phyloP scores from a whole-genome alignment of 2,888 invertebrate genomes.

The Disparrhopalites patrizii region DNA sequence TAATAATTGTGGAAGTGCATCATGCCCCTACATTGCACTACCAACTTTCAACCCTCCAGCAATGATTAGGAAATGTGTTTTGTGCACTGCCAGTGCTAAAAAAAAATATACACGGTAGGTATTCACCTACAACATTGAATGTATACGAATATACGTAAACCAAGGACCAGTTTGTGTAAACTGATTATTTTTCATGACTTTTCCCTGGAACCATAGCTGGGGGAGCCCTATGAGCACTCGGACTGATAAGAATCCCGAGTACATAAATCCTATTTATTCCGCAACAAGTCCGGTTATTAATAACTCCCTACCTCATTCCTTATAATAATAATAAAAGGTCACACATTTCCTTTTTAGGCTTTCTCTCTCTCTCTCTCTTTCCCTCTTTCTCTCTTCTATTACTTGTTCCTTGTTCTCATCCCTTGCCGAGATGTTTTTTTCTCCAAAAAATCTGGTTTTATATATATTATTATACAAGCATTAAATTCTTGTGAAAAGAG shows the following conservation, averaged over 20 bases:
- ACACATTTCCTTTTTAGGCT: slow-evolving; percentile 2
- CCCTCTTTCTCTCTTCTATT: not conserved
- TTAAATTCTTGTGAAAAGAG: not conserved
- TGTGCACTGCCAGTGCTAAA: too few relatives aligned
- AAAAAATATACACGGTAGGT: too few relatives aligned
- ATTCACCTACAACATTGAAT: too few relatives aligned
- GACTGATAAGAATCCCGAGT: not conserved
- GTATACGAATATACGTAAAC: too few relatives aligned
- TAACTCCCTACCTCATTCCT: not conserved
- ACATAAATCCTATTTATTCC: not conserved
- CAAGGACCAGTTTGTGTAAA: too few relatives aligned
- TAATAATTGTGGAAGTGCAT: too few relatives aligned
- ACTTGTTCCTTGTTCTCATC: not conserved
- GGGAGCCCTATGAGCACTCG: not conserved
- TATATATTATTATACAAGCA: too few relatives aligned
- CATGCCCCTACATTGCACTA: too few relatives aligned
- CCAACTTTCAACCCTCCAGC: too few relatives aligned
- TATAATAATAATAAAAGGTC: slow-evolving; percentile 12
- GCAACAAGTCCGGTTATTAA: not conserved
- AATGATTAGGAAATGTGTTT: too few relatives aligned
- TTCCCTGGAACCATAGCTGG: not conserved
- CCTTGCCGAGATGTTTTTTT: not conserved
- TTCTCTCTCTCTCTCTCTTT: slow-evolving; percentile 6
- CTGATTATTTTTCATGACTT: too few relatives aligned
- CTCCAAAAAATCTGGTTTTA: too few relatives aligned